phyloP scores from a whole-genome alignment of 2,113 vertebrate species.

The Ptilorrhoa leucosticta region DNA sequence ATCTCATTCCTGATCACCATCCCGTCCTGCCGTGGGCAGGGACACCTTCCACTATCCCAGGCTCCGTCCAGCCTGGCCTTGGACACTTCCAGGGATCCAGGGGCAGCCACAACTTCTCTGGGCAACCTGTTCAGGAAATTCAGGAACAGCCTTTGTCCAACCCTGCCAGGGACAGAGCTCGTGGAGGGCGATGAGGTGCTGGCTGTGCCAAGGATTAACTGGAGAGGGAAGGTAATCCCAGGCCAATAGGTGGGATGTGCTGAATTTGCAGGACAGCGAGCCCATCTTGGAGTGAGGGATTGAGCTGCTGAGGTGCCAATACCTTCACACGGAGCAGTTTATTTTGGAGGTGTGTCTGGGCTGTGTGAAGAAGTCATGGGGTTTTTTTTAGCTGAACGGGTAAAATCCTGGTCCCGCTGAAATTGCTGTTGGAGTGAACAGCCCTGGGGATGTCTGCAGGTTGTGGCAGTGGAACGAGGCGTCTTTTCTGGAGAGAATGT shows the following conservation, averaged over 20 bases:
- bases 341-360: neutral
- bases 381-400: fast-evolving
- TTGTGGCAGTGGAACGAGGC: neutral
- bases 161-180: neutral
- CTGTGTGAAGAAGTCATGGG: neutral
- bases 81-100: neutral
- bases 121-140: neutral
- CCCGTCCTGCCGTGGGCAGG: neutral
- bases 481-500: neutral
- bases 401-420: neutral
- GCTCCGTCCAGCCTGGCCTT: fast-evolving
- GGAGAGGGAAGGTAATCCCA: neutral
- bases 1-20: neutral
- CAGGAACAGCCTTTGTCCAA: neutral
- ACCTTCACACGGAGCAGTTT: neutral
- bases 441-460: neutral
- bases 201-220: neutral
- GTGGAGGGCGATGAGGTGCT: neutral
- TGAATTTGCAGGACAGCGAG: neutral
- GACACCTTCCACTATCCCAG: neutral
- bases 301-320: neutral
- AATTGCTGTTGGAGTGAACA: fast-evolving
- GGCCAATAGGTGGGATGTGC: neutral
- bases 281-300: neutral
- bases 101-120: neutral